These are phyloP conservation scores for Phainopepla nitens DNA, from an alignment of 2,113 vertebrate species.

Conservation along the genomic window DNA sequence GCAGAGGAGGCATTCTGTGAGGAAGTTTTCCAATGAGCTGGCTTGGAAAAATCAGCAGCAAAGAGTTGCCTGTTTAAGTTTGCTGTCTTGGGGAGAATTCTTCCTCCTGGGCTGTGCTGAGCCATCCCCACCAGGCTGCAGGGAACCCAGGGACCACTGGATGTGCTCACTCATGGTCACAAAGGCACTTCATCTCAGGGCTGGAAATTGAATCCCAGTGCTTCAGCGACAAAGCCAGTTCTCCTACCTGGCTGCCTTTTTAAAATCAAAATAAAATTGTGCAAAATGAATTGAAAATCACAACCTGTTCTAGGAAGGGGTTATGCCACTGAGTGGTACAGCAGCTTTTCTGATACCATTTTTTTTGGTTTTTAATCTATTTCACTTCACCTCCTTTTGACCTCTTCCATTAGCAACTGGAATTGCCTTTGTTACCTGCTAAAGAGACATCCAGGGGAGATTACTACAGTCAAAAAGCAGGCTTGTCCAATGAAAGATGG, in stretches of 20 bases:
- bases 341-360: background rate
- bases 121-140: background rate
- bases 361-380: background rate
- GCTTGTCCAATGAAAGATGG: background rate
- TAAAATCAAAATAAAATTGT: background rate
- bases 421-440: constrained; percentile 22
- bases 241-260: background rate
- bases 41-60: background rate
- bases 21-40: background rate
- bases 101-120: background rate
- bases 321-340: background rate
- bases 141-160: background rate
- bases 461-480: background rate
- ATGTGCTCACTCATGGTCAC: accelerated
- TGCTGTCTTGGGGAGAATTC: background rate
- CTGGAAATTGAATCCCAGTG: background rate
- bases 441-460: background rate
- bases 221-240: background rate
- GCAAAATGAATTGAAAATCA: background rate
- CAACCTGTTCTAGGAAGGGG: background rate
- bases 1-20: background rate
- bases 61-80: background rate
- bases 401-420: background rate
- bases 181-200: background rate
- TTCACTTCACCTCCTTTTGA: constrained; percentile 1